A percentile compares a stretch with the other conserved stretches of the same genome.
These are phyloP conservation scores for Megaleporinus macrocephalus DNA, from an alignment of 2,113 vertebrate species.

Conservation along the genomic window DNA sequence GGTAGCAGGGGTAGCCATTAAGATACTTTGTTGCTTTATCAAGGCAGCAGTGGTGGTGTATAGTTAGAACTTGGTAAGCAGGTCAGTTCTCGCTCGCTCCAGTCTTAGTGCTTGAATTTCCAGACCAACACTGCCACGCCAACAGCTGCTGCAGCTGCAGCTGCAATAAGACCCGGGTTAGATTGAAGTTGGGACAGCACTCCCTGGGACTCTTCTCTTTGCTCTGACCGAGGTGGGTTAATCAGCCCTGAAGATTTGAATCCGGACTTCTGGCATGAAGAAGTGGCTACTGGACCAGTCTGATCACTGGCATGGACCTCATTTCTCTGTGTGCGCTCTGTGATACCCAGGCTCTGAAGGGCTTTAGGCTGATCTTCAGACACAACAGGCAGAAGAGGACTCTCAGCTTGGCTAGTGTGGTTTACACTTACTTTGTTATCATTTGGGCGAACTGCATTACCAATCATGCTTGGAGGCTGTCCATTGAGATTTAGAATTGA, in stretches of 20 bases:
- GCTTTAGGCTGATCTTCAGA: neutral
- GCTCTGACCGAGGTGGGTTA: neutral
- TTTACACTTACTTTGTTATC: neutral
- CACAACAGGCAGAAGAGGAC: neutral
- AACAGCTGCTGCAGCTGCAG: constrained; percentile 65
- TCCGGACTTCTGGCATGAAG: neutral
- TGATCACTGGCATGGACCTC: neutral
- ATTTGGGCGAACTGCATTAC: neutral
- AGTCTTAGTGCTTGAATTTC: constrained; percentile 66
- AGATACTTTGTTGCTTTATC: constrained; percentile 1
- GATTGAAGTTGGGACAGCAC: neutral
- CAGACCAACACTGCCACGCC: constrained; percentile 61
- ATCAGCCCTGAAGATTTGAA: constrained; percentile 7
- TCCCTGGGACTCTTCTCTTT: constrained; percentile 11
- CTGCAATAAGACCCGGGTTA: constrained; percentile 61
- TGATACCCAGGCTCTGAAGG: constrained; percentile 21
- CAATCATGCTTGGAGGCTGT: constrained; percentile 44
- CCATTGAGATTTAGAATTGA: constrained; percentile 61
- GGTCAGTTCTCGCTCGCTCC: neutral
- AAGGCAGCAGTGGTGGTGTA: neutral
- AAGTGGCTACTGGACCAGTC: neutral
- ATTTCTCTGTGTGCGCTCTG: constrained; percentile 15
- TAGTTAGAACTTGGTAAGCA: neutral
- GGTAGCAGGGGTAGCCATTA: neutral
- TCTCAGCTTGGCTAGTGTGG: neutral